These are phyloP conservation scores for Oceanodroma leucorhoa DNA, from an alignment of 2,797 vertebrate genomes.

Conservation along the genomic window DNA sequence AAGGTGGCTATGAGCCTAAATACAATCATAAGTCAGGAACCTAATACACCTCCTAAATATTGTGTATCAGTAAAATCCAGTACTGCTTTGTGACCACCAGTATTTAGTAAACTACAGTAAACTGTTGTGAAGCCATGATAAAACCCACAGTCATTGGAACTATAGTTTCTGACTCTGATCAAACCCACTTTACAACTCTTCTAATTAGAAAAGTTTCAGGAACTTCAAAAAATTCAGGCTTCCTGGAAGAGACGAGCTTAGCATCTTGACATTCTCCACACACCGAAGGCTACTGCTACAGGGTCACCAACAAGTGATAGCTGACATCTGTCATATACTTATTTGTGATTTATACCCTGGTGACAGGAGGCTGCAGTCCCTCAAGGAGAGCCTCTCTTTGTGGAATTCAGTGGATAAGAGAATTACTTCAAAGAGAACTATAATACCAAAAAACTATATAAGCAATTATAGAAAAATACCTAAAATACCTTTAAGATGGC, in stretches of 20 bases:
- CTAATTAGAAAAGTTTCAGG: not conserved
- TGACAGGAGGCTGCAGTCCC: not conserved
- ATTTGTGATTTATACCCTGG: not conserved
- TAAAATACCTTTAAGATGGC: not conserved
- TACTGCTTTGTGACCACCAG: not conserved
- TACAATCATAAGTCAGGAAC: not conserved
- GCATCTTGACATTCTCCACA: not conserved
- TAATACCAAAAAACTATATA: not conserved
- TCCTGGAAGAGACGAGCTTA: not conserved
- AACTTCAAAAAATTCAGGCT: not conserved
- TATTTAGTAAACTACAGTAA: not conserved
- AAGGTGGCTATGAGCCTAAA: not conserved
- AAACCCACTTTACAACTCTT: not conserved
- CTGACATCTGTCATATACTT: slow-evolving; percentile 8
- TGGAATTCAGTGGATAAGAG: not conserved
- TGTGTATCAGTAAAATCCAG: not conserved
- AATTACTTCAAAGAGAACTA: not conserved
- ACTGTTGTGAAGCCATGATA: not conserved
- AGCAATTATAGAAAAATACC: not conserved
- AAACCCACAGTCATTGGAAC: not conserved
- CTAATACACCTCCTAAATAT: not conserved
- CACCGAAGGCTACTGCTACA: not conserved
- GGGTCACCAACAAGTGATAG: not conserved
- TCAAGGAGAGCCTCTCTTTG: not conserved
- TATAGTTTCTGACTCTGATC: not conserved